These are phyloP conservation scores for Strongylocentrotus purpuratus DNA, from an alignment of 35 echinoderm and acorn worm species.

Conservation along the genomic window DNA sequence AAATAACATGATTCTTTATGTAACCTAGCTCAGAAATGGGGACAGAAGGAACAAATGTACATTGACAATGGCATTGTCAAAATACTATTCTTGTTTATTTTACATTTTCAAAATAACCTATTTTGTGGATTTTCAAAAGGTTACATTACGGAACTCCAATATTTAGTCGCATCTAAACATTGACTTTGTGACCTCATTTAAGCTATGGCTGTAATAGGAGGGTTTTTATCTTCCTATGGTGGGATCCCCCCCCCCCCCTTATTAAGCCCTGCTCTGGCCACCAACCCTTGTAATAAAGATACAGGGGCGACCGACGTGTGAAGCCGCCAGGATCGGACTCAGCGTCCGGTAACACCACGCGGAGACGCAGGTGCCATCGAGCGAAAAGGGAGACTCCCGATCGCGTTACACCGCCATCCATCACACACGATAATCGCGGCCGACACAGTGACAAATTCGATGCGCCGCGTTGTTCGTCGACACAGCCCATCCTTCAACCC, in stretches of 20 bases:
- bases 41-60: no score
- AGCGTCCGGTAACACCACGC: constrained; percentile 24
- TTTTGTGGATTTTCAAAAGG: neutral
- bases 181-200: neutral
- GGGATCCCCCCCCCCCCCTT: neutral
- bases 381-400: constrained; percentile 54
- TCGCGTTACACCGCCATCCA: constrained; percentile 52
- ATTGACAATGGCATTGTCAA: no score
- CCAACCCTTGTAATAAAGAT: constrained; percentile 37
- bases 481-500: constrained; percentile 51
- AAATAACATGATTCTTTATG: no score
- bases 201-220: neutral
- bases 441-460: constrained; percentile 54
- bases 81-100: no score
- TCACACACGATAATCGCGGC: constrained; percentile 43
- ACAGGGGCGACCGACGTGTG: neutral
- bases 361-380: constrained; percentile 48
- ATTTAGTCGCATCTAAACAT: neutral
- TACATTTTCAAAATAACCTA: neutral
- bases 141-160: neutral
- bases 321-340: neutral
- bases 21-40: no score
- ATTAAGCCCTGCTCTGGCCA: neutral
- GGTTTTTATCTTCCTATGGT: neutral
- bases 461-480: constrained; percentile 45